These are phyloP conservation scores for Petrocephalus zakoni DNA, from an alignment of 2,113 vertebrate genomes.

Conservation along the genomic window DNA sequence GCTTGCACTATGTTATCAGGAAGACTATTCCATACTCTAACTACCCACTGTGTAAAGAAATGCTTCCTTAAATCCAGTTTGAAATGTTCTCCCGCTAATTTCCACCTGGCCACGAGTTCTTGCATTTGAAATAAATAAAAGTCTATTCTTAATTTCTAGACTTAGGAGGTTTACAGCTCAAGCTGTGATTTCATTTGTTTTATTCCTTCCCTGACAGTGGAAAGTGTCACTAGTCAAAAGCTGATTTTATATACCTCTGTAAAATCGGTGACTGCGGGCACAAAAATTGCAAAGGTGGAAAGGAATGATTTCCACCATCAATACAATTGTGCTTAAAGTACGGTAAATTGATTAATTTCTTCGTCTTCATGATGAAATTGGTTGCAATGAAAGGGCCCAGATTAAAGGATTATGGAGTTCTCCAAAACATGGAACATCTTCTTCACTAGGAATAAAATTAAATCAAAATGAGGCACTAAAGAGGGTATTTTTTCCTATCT, in stretches of 20 bases:
- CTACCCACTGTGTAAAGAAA: too few relatives aligned
- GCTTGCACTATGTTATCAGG: too few relatives aligned
- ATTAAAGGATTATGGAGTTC: slow-evolving; percentile 64
- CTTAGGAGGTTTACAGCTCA: background rate
- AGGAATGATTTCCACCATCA: slow-evolving; percentile 34
- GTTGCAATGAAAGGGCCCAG: slow-evolving; percentile 57
- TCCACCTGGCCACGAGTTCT: too few relatives aligned
- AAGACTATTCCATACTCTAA: too few relatives aligned
- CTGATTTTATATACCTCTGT: slow-evolving; percentile 3
- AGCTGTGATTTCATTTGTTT: background rate
- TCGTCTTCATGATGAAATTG: slow-evolving; percentile 54
- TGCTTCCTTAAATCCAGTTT: too few relatives aligned
- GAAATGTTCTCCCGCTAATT: too few relatives aligned
- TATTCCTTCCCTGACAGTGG: background rate
- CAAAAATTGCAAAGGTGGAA: slow-evolving; percentile 25
- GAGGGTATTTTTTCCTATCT: slow-evolving; percentile 1
- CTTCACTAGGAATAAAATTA: slow-evolving; percentile 33
- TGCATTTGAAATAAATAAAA: too few relatives aligned
- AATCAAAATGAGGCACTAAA: slow-evolving; percentile 25
- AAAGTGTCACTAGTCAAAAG: background rate
- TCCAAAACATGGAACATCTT: slow-evolving; percentile 50
- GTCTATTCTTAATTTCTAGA: background rate
- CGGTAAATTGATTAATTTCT: slow-evolving; percentile 60
- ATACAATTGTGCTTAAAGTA: slow-evolving; percentile 57
- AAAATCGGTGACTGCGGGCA: background rate